Base-by-base conservation (phyloP, 2,113 vertebrate species). In the Amazona guildingii region DNA sequence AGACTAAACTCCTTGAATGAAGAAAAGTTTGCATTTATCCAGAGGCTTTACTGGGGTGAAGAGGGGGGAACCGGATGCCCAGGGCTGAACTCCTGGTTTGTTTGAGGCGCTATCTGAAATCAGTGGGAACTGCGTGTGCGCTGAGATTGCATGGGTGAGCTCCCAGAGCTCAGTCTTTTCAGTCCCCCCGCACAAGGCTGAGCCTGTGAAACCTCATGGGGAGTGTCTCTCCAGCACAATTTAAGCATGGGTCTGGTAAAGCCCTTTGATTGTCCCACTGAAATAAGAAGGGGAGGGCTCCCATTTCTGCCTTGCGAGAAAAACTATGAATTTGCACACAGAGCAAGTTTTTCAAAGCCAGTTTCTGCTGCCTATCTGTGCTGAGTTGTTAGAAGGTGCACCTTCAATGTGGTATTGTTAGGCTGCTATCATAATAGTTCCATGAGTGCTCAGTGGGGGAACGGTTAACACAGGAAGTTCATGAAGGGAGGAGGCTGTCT, bases 331-430 rank as follows among this genome's bases (percentile, higher is more conserved):
- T 72, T 46, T 92, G 55, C 44, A 16, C 4, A 2, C 4, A 10
- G 51, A 78, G n/a, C 33, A 28, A 35, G 15, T 24, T 59, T 59
- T 35, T 59, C 57, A 59, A 59, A n/a, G 57, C 54, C 11, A 11
- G n/a, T 86, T 96, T 94, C 51, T 92, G 57, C 59, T 1, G 21
- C 63, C 75, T 96, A 14, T 67, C 83, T 92, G 23, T 13, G 4
- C 31, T 73, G 44, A 63, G 0, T 88, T 39, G 44, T 80, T 86
- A 46, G 54, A 77, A 88, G 63, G 92, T 82, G 41, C 46, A 33
- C 83, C 49, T 90, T 94, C 79, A 74, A 28, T 93, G 80, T 43
- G 73, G 55, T 63, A 83, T 86, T 96, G 92, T 90, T 94, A 85
- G 57, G 57, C 54, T 69, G 75, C 94, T 96, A 93, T 81, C 52